Base-by-base conservation (phyloP, 1,140 invertebrate genomes). In the Camponotus floridanus region DNA sequence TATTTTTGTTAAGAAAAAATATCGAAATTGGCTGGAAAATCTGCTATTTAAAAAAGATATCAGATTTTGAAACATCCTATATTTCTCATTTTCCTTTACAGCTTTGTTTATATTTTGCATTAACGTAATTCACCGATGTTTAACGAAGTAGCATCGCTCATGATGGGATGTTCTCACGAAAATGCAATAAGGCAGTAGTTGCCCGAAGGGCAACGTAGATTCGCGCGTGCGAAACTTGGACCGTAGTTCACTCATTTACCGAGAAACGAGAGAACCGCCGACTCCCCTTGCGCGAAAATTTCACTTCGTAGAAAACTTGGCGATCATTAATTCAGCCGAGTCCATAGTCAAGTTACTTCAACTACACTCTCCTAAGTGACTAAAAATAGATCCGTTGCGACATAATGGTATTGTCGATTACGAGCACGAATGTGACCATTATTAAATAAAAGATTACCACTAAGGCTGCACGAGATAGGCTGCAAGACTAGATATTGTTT, bases 301-400 rank as follows among this genome's bases (percentile, higher is more conserved):
- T 83, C 55, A 64, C 39, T 73, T 73, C 51, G 79, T 6, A 39
- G 39, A 36, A 61, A 15, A 83, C 26, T 26, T 48, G n/a, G 55
- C 39, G 13, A 83, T 74, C 39, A 83, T 83, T 83, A 83, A 74
- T 83, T 73, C n/a, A 83, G 8, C 1, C 42, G 11, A 31, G 65
- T 42, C 36, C 36, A 70, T 80, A 80, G 65, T 6, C 21, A 39
- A 3, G 7, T 8, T 26, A 26, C 39, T 62, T 61, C 26, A 61
- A 18, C 36, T 36, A 61, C 55, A 7, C 4, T 18, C 7, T 15
- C 48, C 13, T 15, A 11, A 2, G 3, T 7, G 13, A 11, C 9
- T 42, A 64, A 45, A 74, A 36, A 74, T 74, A 73, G 39, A 55
- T 33, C 15, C 33, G 18, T 21, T 26, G n/a, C n/a, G 18, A 71